These are phyloP conservation scores for Podarcis lilfordi DNA, from an alignment of 2,797 vertebrate genomes.

Conservation along the genomic window DNA sequence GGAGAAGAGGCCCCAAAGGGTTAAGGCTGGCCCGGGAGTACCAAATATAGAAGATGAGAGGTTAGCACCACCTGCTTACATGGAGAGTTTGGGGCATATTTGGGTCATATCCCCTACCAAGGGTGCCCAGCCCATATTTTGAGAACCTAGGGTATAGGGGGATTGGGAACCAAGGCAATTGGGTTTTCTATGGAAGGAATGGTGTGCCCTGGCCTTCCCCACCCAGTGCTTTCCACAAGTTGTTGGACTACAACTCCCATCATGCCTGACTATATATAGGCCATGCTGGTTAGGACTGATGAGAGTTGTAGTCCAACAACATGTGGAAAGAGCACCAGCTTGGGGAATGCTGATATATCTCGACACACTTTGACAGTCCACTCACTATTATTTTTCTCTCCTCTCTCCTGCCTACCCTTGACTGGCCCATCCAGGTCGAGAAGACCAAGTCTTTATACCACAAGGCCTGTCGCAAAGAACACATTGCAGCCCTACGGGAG, in stretches of 20 bases:
- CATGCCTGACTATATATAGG: not conserved
- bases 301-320: not conserved
- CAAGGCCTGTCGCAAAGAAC: conserved; percentile 85
- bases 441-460: conserved; percentile 82
- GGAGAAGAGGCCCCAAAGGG: too few species aligned
- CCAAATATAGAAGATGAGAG: not conserved
- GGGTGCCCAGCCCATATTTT: not conserved
- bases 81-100: not conserved
- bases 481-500: conserved; percentile 77
- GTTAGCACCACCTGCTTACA: not conserved
- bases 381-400: not conserved
- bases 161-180: not conserved
- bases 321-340: not conserved
- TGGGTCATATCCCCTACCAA: not conserved
- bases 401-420: not conserved
- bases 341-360: not conserved
- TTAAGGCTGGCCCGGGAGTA: too few species aligned
- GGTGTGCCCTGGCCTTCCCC: not conserved
- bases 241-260: not conserved
- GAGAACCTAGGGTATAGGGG: not conserved
- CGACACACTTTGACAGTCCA: not conserved
- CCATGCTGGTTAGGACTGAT: not conserved
- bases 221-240: not conserved
- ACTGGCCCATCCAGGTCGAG: conserved; percentile 77
- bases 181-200: not conserved